phyloP scores from a whole-genome alignment of 2,113 vertebrate species.

The Neogale vison region DNA sequence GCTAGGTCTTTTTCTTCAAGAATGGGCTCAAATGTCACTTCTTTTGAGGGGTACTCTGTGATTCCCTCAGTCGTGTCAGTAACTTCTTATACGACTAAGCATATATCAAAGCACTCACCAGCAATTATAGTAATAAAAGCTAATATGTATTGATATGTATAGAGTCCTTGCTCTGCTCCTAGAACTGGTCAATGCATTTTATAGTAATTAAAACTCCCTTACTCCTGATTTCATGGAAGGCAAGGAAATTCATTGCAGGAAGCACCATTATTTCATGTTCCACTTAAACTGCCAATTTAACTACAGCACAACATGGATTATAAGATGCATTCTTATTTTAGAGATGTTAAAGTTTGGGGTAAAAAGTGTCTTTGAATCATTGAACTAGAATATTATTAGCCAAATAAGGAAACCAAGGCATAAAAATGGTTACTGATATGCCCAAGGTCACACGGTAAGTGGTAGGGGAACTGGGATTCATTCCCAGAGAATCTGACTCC shows the following conservation, averaged over 20 bases:
- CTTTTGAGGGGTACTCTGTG: background rate
- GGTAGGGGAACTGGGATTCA: background rate
- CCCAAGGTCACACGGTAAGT: background rate
- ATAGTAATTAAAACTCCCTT: constrained; percentile 30
- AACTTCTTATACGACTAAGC: background rate
- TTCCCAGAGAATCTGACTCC: background rate
- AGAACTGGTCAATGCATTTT: background rate
- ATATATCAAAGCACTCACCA: constrained; percentile 5
- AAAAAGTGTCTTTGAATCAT: background rate
- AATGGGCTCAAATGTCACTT: constrained; percentile 20
- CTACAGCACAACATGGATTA: background rate
- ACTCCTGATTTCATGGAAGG: background rate
- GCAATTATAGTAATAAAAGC: background rate
- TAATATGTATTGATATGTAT: background rate
- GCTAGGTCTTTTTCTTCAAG: background rate
- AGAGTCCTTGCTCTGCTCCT: background rate
- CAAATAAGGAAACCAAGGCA: constrained; percentile 25
- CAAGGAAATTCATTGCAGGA: constrained; percentile 12
- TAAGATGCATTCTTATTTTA: background rate
- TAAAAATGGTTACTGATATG: background rate
- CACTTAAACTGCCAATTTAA: constrained; percentile 43
- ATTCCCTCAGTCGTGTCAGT: background rate
- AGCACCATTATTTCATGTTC: constrained; percentile 2
- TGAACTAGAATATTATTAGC: background rate
- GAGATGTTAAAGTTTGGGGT: constrained; percentile 25